Percentiles rank a stretch among this genome's conserved stretches.
These are phyloP conservation scores for Muscicapa striata DNA, from an alignment of 2,797 vertebrate genomes.

Conservation along the genomic window DNA sequence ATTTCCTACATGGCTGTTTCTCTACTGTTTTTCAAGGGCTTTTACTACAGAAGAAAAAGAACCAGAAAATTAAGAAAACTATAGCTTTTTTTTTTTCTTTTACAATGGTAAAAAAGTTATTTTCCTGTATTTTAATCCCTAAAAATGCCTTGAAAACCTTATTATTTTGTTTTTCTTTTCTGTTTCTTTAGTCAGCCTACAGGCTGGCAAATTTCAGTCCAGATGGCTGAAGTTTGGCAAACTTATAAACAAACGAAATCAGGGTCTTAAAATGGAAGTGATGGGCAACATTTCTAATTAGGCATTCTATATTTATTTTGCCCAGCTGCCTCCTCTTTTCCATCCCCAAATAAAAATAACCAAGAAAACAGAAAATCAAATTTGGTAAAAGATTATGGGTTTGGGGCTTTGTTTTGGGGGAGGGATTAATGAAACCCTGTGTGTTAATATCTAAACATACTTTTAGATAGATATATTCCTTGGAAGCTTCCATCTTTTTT, in stretches of 20 bases:
- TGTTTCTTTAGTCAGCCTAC: background rate
- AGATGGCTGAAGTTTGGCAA: constrained; percentile 56
- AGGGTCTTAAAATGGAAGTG: constrained; percentile 32
- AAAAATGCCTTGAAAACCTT: background rate
- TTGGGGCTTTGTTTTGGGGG: background rate
- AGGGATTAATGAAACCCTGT: background rate
- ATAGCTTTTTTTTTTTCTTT: background rate
- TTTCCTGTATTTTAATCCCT: background rate
- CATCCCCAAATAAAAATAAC: background rate
- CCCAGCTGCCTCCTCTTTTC: constrained; percentile 26
- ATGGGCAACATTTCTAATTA: constrained; percentile 26
- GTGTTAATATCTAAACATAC: background rate
- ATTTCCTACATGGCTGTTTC: background rate
- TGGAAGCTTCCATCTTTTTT: background rate
- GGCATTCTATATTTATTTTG: constrained; percentile 32
- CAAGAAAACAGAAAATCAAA: background rate
- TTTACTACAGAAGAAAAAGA: background rate
- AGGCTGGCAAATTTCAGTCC: constrained; percentile 12
- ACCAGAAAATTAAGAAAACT: background rate
- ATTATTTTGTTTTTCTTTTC: background rate
- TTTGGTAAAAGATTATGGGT: background rate
- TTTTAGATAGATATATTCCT: background rate
- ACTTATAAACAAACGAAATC: constrained; percentile 32
- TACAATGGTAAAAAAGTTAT: background rate
- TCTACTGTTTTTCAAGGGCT: background rate